Base-by-base conservation (phyloP, 2,113 vertebrate genomes). In the Grammomys dolichurus region DNA sequence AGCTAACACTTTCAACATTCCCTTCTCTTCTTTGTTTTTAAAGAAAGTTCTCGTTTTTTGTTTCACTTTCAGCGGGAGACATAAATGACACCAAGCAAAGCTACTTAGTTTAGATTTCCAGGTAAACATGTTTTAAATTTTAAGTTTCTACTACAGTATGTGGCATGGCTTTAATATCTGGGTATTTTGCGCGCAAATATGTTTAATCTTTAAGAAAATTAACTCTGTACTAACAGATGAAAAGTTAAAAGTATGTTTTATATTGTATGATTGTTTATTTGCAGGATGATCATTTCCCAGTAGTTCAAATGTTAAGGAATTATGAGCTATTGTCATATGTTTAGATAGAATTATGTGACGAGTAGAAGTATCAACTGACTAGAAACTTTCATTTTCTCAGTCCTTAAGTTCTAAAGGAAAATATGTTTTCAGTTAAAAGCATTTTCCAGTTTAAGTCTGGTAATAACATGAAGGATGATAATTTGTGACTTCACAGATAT, bases 91-190 rank as follows among this genome's bases (percentile, higher is more conserved):
- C 93, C 98, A 98, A 97, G 97, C 98, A 98, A 98, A 98, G 90
- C 97, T 98, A 97, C 98, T 98, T 98, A 99, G 98, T 98, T 98
- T 99, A 99, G 97, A 98, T 98, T 98, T 98, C 97, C 98, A 99
- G 99, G 98, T 99, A 99, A 99, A 98, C 87, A 96, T 40, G 94
- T 97, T 98, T 98, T 98, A 72, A 92, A 94, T 98, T 98, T 98
- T 98, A 98, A 98, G 98, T 98, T 98, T 97, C 92, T 98, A 97
- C 94, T 98, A 96, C 96, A 97, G 98, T 91, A 97, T 98, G 96
- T 98, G 95, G 92, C 97, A 98, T 98, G 98, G 96, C 97, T 97
- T 97, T 98, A 96, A 95, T 90, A 95, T 92, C 87, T 78, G 86
- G 80, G 54, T 96, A 72, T 94, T 97, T 98, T 95, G 87, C 97